Conservation (phyloP, 2,888 invertebrate species). For the Spialia ferax region DNA sequence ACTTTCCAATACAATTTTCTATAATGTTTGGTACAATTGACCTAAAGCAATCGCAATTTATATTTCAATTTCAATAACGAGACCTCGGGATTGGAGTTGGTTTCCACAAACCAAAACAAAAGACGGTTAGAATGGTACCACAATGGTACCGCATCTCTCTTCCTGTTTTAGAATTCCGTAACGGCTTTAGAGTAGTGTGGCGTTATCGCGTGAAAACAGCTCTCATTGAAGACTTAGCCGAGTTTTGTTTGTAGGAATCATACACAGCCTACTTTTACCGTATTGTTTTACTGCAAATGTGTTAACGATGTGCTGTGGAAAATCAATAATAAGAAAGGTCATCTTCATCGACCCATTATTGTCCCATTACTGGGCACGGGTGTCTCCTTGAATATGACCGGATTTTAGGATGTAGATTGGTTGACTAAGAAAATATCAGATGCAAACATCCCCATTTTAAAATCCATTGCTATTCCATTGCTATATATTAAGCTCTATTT, state of each 20-base stretch:
- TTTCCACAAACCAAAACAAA: constrained; percentile 27
- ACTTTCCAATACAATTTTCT: constrained; percentile 5
- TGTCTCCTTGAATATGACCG: too few species aligned
- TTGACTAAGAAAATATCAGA: too few species aligned
- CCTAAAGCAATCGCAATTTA: constrained; percentile 22
- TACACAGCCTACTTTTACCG: constrained; percentile 33
- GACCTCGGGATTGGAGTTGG: constrained; percentile 1
- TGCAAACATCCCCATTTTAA: too few species aligned
- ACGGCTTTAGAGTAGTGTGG: constrained; percentile 31
- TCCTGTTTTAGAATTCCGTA: constrained; percentile 47
- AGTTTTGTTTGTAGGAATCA: constrained; percentile 37
- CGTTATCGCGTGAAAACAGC: constrained; percentile 49
- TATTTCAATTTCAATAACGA: constrained; percentile 21
- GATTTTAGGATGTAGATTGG: too few species aligned
- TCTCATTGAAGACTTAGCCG: constrained; percentile 47
- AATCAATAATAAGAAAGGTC: too few species aligned
- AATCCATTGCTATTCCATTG: too few species aligned
- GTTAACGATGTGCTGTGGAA: background rate
- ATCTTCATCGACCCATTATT: too few species aligned
- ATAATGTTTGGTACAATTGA: constrained; percentile 17
- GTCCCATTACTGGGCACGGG: too few species aligned
- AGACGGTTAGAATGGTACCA: constrained; percentile 35
- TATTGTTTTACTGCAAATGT: constrained; percentile 17
- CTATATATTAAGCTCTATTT: too few species aligned
- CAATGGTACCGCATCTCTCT: constrained; percentile 31